Base-by-base conservation (phyloP, 2,888 invertebrate genomes). In the Pammene aurita region DNA sequence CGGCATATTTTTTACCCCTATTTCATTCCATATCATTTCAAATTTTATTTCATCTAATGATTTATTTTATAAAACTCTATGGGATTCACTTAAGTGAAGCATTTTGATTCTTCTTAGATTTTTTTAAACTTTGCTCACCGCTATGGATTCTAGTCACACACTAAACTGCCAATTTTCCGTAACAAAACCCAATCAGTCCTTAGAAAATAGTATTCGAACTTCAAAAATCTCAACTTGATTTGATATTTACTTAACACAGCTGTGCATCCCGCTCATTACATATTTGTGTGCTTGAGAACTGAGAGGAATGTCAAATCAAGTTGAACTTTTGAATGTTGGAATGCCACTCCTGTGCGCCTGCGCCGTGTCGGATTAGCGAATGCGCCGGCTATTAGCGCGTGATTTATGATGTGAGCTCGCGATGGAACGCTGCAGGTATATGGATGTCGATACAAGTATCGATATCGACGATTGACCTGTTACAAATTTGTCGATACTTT, bases 381-480 rank as follows among this genome's bases (percentile, higher is more conserved):
- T 88, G 88, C 88, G 87, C 87, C 84, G 87, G 87, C 90, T 90
- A 90, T 91, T 92, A 92, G 87, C 78, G 78, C 72, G 87, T 90
- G 90, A 92, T 92, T 92, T 92, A 92, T 88, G 88, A 89, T 84
- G 86, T 86, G 89, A 87, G 86, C 82, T 80, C 83, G 84, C 83
- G 84, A 82, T 82, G 85, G 84, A 83, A 82, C 89, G 79, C 90
- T 86, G 90, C 90, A 87, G 88, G 82, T 78, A 84, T 82, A 84
- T 82, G 72, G 80, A 74, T 72, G 80, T 50, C 26, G 14, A 14
- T 14, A 14, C 1, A 42, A 13, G 5, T 46, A 46, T 46, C 46
- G 46, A 46, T 66, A 62, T 66, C 71, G 68, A 60, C n/a, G n/a
- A n/a, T n/a, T n/a, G n/a, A n/a, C n/a, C n/a, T n/a, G n/a, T n/a